These are phyloP conservation scores for Agrotis exclamationis DNA, from an alignment of 2,888 invertebrate species.

Conservation along the genomic window DNA sequence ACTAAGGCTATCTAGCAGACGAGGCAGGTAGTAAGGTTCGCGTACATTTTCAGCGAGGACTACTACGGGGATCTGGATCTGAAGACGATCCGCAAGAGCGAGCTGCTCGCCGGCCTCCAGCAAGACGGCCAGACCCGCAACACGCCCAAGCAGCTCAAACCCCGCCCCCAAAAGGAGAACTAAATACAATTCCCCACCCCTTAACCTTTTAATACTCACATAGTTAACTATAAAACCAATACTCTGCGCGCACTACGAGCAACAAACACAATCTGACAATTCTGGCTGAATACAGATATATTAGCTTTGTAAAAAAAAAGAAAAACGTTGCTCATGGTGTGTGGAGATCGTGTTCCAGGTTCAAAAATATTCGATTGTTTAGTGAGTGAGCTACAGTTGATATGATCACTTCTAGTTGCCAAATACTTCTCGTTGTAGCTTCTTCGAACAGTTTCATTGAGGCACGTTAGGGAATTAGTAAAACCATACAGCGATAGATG, in stretches of 20 bases:
- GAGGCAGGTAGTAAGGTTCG: slow-evolving; percentile 87
- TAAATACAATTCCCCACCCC: slow-evolving; percentile 79
- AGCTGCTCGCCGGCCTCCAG: slow-evolving; percentile 95
- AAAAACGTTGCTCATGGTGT: slow-evolving; percentile 78
- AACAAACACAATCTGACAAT: slow-evolving; percentile 57
- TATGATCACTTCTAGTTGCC: slow-evolving; percentile 89
- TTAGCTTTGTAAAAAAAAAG: slow-evolving; percentile 45
- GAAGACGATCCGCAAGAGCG: slow-evolving; percentile 98
- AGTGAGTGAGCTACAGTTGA: slow-evolving; percentile 82
- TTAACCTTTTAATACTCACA: slow-evolving; percentile 88
- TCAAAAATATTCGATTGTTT: slow-evolving; percentile 82
- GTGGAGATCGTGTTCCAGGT: slow-evolving; percentile 80
- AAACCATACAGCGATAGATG: slow-evolving; percentile 82
- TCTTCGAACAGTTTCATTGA: slow-evolving; percentile 83
- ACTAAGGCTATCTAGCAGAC: slow-evolving; percentile 77
- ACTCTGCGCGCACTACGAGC: slow-evolving; percentile 79
- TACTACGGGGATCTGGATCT: slow-evolving; percentile 98
- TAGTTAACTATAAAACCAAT: slow-evolving; percentile 74
- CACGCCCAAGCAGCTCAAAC: slow-evolving; percentile 88
- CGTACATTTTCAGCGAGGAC: slow-evolving; percentile 96
- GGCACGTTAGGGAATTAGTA: slow-evolving; percentile 82
- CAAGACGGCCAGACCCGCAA: slow-evolving; percentile 89
- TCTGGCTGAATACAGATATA: slow-evolving; percentile 65
- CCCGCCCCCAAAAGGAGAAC: slow-evolving; percentile 91
- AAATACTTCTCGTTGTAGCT: slow-evolving; percentile 87